Base-by-base conservation (phyloP, 2,797 vertebrate genomes). In the Spinus pinus region DNA sequence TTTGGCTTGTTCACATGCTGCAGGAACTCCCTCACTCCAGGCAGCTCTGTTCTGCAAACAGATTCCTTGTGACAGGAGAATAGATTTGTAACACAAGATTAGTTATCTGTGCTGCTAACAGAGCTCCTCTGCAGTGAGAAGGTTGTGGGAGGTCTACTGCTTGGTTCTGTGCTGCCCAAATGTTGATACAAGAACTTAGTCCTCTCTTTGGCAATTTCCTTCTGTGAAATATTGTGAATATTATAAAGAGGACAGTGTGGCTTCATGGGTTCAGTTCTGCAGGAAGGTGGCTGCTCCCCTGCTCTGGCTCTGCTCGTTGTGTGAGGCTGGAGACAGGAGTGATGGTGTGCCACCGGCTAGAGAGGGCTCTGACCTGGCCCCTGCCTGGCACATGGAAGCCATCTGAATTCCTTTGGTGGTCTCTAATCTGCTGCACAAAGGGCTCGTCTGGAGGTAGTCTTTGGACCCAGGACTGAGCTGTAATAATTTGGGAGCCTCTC, bases 281-380 rank as follows among this genome's bases (percentile, higher is more conserved):
- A 31, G 70, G 20, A 16, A 20, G 0, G 0, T 44, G 74, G 78
- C 42, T 1, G 11, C n/a, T 79, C 12, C 71, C 9, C 53, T 81
- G 19, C 64, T 61, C 37, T 14, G 25, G 22, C 69, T 86, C 27
- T 31, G 70, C 41, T 51, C 0, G 0, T 20, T 35, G 22, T 57
- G 67, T 54, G 31, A 60, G 31, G 33, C 22, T 80, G 73, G 28
- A 9, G 64, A 5, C 41, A 65, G 72, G 50, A 74, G 37, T 1
- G 5, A 2, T 21, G 35, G 5, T 47, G 56, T 51, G 41, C 47
- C 71, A 12, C 19, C 10, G 54, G 10, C 42, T 22, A 1, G n/a
- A 53, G 60, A 30, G 42, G 20, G 17, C 13, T 72, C 51, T 73
- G 50, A 20, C 41, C 44, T 31, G 28, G 47, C 53, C 46, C 60